Evolutionary conservation across 2,888 invertebrate genomes (phyloP), one percentile per base, ranked within the genome.

Genomic region (Epinotia nisella): DNA sequence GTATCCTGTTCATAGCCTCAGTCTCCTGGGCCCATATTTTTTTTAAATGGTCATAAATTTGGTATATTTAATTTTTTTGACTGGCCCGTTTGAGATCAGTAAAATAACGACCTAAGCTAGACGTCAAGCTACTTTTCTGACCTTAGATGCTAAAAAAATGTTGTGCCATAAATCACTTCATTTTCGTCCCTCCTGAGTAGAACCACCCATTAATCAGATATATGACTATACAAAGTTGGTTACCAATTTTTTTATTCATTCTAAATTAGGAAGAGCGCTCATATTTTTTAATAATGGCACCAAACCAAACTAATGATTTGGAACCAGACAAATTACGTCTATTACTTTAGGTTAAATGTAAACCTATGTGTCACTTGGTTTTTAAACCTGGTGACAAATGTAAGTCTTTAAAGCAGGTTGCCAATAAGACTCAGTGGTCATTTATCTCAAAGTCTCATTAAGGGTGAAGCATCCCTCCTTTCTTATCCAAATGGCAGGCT

Each of bases 171-270:
- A n/a, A n/a, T n/a, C n/a, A n/a, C n/a, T n/a, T n/a, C n/a, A n/a
- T n/a, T n/a, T n/a, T n/a, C n/a, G n/a, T n/a, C n/a, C n/a, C n/a
- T n/a, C n/a, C n/a, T n/a, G n/a, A n/a, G n/a, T n/a, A n/a, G n/a
- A n/a, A n/a, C n/a, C 49, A 72, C 62, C 68, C 59, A 67, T 55
- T 17, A 72, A 59, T 24, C 62, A 35, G 51, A 51, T 39, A 21
- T 51, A 62, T 58, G 49, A 62, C 58, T 39, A 51, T 49, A 21
- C 24, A 24, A 66, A 60, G 4, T 60, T 41, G 15, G 19, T 45
- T 3, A 60, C 35, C 21, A 29, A 21, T 64, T 0, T 49, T 49
- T 11, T 51, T 55, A 13, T 10, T 11, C 10, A 66, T 41, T n/a
- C 5, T 45, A 10, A 55, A 55, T 17, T 24, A 10, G 49, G 49